Base-by-base conservation (phyloP, 2,888 invertebrate species). In the Acheta domesticus region DNA sequence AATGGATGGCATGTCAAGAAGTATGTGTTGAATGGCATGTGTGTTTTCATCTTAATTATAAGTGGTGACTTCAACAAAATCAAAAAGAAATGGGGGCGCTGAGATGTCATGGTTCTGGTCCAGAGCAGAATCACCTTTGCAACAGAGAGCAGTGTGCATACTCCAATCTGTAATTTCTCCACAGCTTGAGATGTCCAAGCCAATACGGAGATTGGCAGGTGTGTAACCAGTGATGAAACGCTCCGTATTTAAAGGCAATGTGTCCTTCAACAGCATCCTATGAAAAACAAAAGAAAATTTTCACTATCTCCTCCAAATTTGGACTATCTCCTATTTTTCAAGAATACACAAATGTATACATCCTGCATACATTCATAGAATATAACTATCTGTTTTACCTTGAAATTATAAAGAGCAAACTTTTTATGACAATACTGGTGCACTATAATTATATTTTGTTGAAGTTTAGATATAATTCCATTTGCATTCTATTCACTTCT, bases 221-320 rank as follows among this genome's bases (percentile, higher is more conserved):
- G 86, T 86, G 82, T 87, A 87, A 62, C 88, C 88, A 83, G 89
- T 87, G 49, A 88, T 87, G 83, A 90, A 90, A 84, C 91, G 90
- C 3, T 89, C 88, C 83, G 91, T 90, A 11, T 89, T 89, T 80
- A 91, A 85, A 19, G 92, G 91, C 84, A 90, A 86, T 81, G 89
- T 86, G 82, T 91, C 90, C 84, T 91, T 91, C 83, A 93, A 86
- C 77, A 90, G 84, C 79, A 87, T 85, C 89, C 92, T 91, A 83
- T 4, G 84, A 83, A 80, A 78, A 78, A 2, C 74, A 62, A 73
- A 76, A 49, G 49, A 76, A 78, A 62, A 50, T 50, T 75, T 19
- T 12, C 36, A 36, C 36, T 1, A 36, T 36, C 5, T 36, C 36
- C 5, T 5, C 36, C 36, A 36, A 36, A 36, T 36, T 36, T 36